Percentiles rank a stretch among this genome's conserved stretches.
Evolutionary conservation across 2,888 invertebrate species (phyloP).

Genomic region (Dynastes maya): DNA sequence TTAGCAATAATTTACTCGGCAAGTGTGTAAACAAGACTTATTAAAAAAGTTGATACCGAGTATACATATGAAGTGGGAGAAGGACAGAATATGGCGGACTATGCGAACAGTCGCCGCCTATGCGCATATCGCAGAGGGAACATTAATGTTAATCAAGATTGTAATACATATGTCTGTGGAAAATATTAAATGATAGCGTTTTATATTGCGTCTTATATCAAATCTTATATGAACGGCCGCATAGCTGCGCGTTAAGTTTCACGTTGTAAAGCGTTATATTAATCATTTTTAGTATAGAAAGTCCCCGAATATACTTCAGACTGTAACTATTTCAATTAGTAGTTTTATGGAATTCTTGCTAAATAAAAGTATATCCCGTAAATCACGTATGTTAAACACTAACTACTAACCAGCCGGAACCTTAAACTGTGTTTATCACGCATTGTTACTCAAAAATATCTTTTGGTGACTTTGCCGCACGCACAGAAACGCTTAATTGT

Average conservation of each 20-base stretch:
- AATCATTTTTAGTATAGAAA: constrained; percentile 15
- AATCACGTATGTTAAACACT: no score
- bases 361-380: no score
- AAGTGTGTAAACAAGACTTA: constrained; percentile 30
- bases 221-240: background rate
- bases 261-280: background rate
- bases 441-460: no score
- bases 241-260: background rate
- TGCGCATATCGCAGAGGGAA: constrained; percentile 4
- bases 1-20: constrained; percentile 42
- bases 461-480: no score
- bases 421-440: no score
- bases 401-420: no score
- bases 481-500: no score
- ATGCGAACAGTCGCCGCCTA: background rate
- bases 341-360: no score
- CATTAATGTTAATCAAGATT: constrained; percentile 29
- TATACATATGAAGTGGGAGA: background rate
- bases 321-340: no score
- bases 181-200: constrained; percentile 28
- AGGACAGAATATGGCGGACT: background rate
- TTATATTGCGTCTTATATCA: constrained; percentile 35
- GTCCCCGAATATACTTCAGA: background rate
- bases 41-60: constrained; percentile 29
- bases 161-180: constrained; percentile 17